Percentiles rank a stretch among this genome's conserved stretches.
Conservation (phyloP, 2,113 vertebrate species). For the Menidia beryllina region DNA sequence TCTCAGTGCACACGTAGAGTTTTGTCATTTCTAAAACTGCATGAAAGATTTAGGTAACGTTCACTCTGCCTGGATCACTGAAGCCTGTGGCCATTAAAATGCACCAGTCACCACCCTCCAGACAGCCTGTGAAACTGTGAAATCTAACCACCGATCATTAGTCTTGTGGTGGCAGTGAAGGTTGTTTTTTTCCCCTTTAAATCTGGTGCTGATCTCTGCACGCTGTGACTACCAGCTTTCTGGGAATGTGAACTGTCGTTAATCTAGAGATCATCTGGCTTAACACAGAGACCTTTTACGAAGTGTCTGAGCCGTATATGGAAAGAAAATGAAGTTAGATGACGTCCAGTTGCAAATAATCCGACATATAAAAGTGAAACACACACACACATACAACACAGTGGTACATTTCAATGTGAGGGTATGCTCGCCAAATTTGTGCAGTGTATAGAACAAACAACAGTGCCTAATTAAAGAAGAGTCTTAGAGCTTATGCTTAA, state of each 20-base stretch:
- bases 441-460: conserved; percentile 45
- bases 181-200: conserved; percentile 49
- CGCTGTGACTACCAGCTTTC: conserved; percentile 30
- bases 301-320: conserved; percentile 36
- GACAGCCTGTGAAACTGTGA: conserved; percentile 61
- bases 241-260: conserved; percentile 19
- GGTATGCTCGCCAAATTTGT: conserved; percentile 42
- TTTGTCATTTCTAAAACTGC: conserved; percentile 35
- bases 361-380: neutral
- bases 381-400: conserved; percentile 12
- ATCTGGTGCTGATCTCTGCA: conserved; percentile 46
- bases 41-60: conserved; percentile 55
- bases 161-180: conserved; percentile 47
- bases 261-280: conserved; percentile 65
- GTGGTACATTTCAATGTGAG: conserved; percentile 20
- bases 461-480: conserved; percentile 45
- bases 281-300: conserved; percentile 48
- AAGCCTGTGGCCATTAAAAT: conserved; percentile 64
- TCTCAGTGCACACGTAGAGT: conserved; percentile 21
- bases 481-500: conserved; percentile 62
- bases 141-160: conserved; percentile 64
- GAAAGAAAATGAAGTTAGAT: conserved; percentile 25
- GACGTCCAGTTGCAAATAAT: conserved; percentile 15
- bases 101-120: conserved; percentile 63
- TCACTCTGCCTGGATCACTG: conserved; percentile 45